These are phyloP conservation scores for Myotis lucifugus DNA, from an alignment of 2,113 vertebrate species.

Conservation along the genomic window DNA sequence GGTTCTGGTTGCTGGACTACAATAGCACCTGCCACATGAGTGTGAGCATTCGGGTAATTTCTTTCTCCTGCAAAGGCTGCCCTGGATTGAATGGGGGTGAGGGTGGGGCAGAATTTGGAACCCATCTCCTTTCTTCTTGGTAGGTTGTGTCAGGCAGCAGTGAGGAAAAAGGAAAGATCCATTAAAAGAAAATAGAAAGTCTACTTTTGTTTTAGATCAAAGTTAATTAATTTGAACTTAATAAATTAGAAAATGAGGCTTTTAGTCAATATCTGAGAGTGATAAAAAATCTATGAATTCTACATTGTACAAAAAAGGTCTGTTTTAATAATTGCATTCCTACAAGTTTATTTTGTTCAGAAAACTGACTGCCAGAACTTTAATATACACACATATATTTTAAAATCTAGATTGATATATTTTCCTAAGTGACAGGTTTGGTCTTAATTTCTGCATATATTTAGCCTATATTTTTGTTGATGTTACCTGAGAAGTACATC, in stretches of 20 bases:
- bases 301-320: not conserved
- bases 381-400: not conserved
- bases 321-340: not conserved
- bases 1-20: not conserved
- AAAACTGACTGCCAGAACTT: not conserved
- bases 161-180: not conserved
- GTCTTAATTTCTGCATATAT: not conserved
- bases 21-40: not conserved
- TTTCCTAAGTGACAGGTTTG: not conserved
- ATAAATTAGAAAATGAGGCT: not conserved
- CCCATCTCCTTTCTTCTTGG: not conserved
- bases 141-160: not conserved
- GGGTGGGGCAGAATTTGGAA: not conserved
- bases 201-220: not conserved
- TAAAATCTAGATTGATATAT: not conserved
- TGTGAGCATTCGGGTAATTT: not conserved
- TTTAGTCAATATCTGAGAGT: not conserved
- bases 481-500: not conserved
- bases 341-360: not conserved
- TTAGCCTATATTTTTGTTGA: not conserved
- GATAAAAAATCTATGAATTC: not conserved
- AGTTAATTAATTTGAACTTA: not conserved
- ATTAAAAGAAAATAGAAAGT: not conserved
- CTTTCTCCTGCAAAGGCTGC: not conserved
- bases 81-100: rapidly evolving